Evolutionary conservation across 2,797 vertebrate species (phyloP).

Genomic region (Sebastes kiyomatsui): DNA sequence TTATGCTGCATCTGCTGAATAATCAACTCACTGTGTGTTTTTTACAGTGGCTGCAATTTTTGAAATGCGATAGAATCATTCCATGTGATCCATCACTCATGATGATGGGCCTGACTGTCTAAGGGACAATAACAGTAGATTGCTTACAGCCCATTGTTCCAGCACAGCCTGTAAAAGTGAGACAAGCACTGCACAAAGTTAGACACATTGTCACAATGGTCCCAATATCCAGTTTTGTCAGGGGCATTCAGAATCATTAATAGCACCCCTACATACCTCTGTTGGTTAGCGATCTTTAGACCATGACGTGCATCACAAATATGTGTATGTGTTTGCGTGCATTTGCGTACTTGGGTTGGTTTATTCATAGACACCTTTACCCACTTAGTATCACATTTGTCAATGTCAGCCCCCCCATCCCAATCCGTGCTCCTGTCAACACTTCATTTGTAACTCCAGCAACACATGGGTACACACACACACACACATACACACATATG

Average conservation of each 20-base stretch:
- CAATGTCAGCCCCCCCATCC: constrained; percentile 71
- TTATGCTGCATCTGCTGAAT: neutral
- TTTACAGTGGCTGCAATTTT: constrained; percentile 9
- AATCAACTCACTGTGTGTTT: neutral
- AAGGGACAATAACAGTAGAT: neutral
- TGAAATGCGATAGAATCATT: constrained; percentile 9
- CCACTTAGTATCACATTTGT: constrained; percentile 80
- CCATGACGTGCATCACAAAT: neutral
- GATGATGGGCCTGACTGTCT: neutral
- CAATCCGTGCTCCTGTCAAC: constrained; percentile 78
- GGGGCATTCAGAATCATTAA: neutral
- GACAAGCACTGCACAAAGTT: neutral
- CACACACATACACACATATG: constrained; percentile 20
- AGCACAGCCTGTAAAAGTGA: neutral
- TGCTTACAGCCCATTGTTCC: neutral
- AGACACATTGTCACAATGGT: neutral
- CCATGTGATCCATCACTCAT: constrained; percentile 3
- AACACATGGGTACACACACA: constrained; percentile 29
- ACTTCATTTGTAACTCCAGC: constrained; percentile 78
- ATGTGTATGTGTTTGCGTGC: neutral
- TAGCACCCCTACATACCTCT: neutral
- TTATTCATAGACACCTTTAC: constrained; percentile 80
- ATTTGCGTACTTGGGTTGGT: constrained; percentile 58
- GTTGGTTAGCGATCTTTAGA: neutral
- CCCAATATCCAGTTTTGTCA: neutral